Evolutionary conservation across 2,797 vertebrate genomes (phyloP), one percentile per base, ranked within the genome.

Genomic region (Emydoidea blandingii): DNA sequence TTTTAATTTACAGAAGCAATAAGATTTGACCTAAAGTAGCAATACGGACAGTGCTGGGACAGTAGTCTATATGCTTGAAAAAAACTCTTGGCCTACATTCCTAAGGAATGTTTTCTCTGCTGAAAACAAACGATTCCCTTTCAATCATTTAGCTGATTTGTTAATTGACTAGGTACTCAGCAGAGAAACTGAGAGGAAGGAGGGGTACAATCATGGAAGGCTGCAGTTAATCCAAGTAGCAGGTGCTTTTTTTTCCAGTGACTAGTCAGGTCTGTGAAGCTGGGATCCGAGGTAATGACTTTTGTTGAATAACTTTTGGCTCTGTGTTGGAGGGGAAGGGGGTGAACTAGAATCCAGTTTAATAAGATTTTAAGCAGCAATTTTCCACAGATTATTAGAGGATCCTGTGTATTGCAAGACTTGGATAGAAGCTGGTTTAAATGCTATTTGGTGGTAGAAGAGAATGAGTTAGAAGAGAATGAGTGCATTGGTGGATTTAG

Each of bases 91-190:
- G 54, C 59, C 88, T 0, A 83, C 19, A 15, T 91, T 78, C 53
- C 21, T 91, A 50, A 8, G 53, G 81, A 50, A 50, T 16, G 15
- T 50, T 50, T 50, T 31, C 47, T 82, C 88, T 95, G 85, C 57
- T 27, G 25, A 74, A 87, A 76, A 86, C 81, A 84, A 83, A 44
- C n/a, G 80, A 54, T 89, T 84, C 8, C 87, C 85, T 81, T 52
- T 68, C 76, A 96, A 79, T 15, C 47, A 31, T 74, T 86, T 94
- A 52, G 91, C 94, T 78, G 29, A 86, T 79, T 96, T 92, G 83
- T 81, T 96, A 87, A 92, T 89, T 81, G 37, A 37, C 25, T 34
- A 25, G 34, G 18, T 57, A n/a, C 41, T 83, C 92, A 52, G 78
- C n/a, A 95, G 31, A 86, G 87, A 93, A 92, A 37, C 6, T 56